A percentile compares a stretch with the other conserved stretches of the same genome.
Evolutionary conservation across 2,797 vertebrate species (phyloP).

Genomic region (Dallia pectoralis): DNA sequence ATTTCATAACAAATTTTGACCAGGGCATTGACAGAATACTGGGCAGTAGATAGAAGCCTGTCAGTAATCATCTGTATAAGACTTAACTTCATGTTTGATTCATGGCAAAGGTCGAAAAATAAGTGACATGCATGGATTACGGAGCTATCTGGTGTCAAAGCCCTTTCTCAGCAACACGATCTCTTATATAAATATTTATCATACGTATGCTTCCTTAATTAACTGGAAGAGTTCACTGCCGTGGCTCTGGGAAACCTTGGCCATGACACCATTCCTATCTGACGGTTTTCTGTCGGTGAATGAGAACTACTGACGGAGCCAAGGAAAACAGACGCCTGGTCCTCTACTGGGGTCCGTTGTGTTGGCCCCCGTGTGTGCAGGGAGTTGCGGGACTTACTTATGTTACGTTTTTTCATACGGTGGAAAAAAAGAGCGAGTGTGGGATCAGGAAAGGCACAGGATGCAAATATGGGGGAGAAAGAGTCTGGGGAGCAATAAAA

Average conservation of each 20-base stretch:
- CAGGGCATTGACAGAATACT: not conserved
- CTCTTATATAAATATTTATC: constrained; percentile 11
- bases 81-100: not conserved
- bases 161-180: not conserved
- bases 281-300: not conserved
- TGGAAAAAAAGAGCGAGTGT: constrained; percentile 1
- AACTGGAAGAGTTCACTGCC: constrained; percentile 6
- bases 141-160: not conserved
- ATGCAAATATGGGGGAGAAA: constrained; percentile 19
- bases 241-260: not conserved
- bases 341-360: not conserved
- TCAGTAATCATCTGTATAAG: not conserved
- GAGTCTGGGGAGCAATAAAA: constrained; percentile 17
- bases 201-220: constrained; percentile 11
- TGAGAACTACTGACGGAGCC: not conserved
- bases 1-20: not conserved
- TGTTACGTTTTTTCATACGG: too few relatives aligned
- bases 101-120: not conserved
- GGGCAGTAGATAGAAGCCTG: not conserved
- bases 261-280: not conserved
- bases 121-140: not conserved
- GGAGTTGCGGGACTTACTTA: too few relatives aligned
- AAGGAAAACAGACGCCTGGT: not conserved
- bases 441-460: constrained; percentile 17
- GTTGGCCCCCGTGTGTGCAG: not conserved